phyloP scores from a whole-genome alignment of 2,113 vertebrate species.

The Corvus cornix region DNA sequence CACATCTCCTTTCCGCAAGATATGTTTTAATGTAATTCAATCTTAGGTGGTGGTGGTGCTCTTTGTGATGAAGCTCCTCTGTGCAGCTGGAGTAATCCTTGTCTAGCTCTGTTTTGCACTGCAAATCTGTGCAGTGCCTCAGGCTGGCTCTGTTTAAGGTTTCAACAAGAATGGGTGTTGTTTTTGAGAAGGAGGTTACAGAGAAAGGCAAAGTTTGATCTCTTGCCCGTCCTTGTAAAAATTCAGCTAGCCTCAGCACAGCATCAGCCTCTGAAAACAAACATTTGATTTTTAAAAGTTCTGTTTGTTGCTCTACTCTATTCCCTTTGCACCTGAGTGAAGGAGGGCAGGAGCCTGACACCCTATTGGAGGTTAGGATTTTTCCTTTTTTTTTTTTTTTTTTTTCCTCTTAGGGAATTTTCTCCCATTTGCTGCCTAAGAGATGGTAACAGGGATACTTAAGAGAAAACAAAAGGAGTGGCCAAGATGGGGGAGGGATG shows the following conservation, averaged over 20 bases:
- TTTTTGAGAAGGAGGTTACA: not conserved
- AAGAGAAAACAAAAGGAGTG: not conserved
- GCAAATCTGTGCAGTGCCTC: not conserved
- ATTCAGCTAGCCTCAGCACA: not conserved
- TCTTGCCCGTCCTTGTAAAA: not conserved
- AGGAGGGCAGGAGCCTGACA: not conserved
- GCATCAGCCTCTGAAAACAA: conserved; percentile 15
- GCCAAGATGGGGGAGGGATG: not conserved
- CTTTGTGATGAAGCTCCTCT: not conserved
- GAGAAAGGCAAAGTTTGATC: not conserved
- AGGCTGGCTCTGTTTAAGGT: not conserved
- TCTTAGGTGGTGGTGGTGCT: not conserved
- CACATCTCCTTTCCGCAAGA: not conserved
- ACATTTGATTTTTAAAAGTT: not conserved
- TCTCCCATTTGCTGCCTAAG: not conserved
- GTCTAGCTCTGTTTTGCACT: not conserved
- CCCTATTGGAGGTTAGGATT: not conserved
- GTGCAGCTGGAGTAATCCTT: not conserved
- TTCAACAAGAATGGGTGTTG: not conserved
- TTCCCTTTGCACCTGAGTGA: not conserved
- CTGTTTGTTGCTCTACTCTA: not conserved
- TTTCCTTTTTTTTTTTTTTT: not conserved
- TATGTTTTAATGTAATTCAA: not conserved
- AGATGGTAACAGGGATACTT: not conserved
- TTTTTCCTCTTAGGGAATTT: not conserved